Base-by-base conservation (phyloP, 2,888 invertebrate genomes). In the Andrena minutula region DNA sequence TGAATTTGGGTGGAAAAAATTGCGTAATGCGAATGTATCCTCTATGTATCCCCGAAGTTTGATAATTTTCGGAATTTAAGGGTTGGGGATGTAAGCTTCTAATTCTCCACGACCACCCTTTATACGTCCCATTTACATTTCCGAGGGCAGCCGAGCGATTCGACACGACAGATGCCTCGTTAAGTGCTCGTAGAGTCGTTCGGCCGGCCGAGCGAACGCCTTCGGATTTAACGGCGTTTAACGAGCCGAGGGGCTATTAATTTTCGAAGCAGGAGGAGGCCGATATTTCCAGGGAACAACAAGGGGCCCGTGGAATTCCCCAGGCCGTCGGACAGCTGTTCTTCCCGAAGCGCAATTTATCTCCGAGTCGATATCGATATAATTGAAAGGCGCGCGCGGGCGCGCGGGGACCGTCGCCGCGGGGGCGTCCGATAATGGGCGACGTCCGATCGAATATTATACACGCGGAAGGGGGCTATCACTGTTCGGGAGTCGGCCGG, bases 161-260 rank as follows among this genome's bases (percentile, higher is more conserved):
- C 69, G 72, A 49, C 70, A 30, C 41, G 2, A 23, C 53, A 51
- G 61, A 35, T 16, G 35, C 32, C 63, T 86, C 66, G 73, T 87
- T 82, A 79, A 12, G 60, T 28, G 35, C 28, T n/a, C 65, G 60
- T 10, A 8, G 53, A 41, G 41, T 41, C 16, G 41, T 41, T 41
- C 4, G 41, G 41, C 12, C 5, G 41, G 41, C 41, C 41, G 49
- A 28, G 20, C 47, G 51, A 30, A 79, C 65, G 73, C 75, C 75
- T 66, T 80, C 76, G 53, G 69, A 88, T 88, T 86, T 84, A 86
- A 88, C 86, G 86, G 28, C 79, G 77, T 80, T 87, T 84, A 88
- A 88, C 83, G 78, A 88, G 58, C 76, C 79, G 68, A 56, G 10
- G 35, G 41, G 73, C 60, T 80, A 86, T 84, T 82, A 82, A 88